Base-by-base conservation (phyloP, 1,140 invertebrate species). In the Drosophila orena region DNA sequence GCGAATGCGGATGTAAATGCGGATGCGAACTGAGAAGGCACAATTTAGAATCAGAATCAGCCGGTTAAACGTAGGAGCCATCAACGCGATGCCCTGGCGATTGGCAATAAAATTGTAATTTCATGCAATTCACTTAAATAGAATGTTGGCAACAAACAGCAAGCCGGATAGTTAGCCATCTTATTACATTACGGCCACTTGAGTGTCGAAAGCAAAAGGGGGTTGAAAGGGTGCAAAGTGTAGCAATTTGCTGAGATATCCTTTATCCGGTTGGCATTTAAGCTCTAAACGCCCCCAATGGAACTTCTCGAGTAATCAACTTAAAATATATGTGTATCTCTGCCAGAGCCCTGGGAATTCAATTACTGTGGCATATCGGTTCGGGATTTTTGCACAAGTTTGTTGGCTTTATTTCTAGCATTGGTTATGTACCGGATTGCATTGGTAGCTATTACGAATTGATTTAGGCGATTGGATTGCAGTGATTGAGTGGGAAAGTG, bases 81-180 rank as follows among this genome's bases (percentile, higher is more conserved):
- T 40, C 35, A 11, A 11, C 4, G 8, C 1, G 17, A 17, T 17
- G 17, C 11, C 12, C n/a, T 3, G 37, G 44, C 44, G 62, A 64
- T 50, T 66, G 61, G 20, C 65, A 54, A 70, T 68, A 55, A 56
- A 68, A 70, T 68, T 68, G 46, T 65, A 50, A 68, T 68, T 65
- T 64, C 62, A 53, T 37, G 64, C 66, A 70, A 70, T 70, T 70
- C 49, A 70, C 68, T 70, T 68, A 69, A 70, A 70, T 64, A 50
- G 46, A 65, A 30, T n/a, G 64, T 43, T 68, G 60, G 37, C 64
- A 65, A 62, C 62, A 65, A 65, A 24, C 43, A 65, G 22, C 27
- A 64, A 43, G 44, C n/a, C 34, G 27, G 5, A 38, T 30, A 47
- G 24, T 35, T 42, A 10, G 65, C 40, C 66, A 68, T 70, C 66